Evolutionary conservation across 2,113 vertebrate species (phyloP).

Genomic region (Sus scrofa): DNA sequence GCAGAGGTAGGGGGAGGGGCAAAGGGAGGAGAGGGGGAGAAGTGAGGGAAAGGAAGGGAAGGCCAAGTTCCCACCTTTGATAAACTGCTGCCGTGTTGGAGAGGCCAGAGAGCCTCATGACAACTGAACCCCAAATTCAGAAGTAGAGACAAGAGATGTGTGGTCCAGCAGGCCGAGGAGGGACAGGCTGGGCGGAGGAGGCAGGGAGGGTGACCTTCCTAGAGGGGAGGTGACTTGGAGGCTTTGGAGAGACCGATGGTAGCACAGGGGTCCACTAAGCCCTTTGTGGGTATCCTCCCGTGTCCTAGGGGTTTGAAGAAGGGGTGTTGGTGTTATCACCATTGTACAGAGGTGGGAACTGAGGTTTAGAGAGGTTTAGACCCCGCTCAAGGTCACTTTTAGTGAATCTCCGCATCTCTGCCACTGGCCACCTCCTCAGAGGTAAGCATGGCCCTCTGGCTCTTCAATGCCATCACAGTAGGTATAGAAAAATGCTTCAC

Average conservation of each 20-base stretch:
- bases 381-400: neutral
- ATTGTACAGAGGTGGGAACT: neutral
- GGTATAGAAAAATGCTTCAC: neutral
- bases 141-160: neutral
- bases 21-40: neutral
- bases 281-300: neutral
- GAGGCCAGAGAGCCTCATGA: neutral
- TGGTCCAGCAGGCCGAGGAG: neutral
- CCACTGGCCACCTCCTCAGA: neutral
- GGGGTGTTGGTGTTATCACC: neutral
- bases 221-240: neutral
- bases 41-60: neutral
- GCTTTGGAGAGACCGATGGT: neutral
- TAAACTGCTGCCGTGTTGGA: neutral
- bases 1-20: neutral
- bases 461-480: neutral
- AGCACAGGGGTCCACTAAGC: neutral
- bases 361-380: neutral
- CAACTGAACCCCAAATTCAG: neutral
- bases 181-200: neutral
- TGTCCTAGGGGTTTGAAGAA: neutral
- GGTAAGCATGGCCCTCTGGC: neutral
- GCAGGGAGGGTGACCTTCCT: neutral
- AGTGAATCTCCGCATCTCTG: neutral
- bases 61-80: neutral